Percentiles rank a stretch among this genome's conserved stretches.
Conservation (phyloP, 2,797 vertebrate species). For the Bufotes viridis region DNA sequence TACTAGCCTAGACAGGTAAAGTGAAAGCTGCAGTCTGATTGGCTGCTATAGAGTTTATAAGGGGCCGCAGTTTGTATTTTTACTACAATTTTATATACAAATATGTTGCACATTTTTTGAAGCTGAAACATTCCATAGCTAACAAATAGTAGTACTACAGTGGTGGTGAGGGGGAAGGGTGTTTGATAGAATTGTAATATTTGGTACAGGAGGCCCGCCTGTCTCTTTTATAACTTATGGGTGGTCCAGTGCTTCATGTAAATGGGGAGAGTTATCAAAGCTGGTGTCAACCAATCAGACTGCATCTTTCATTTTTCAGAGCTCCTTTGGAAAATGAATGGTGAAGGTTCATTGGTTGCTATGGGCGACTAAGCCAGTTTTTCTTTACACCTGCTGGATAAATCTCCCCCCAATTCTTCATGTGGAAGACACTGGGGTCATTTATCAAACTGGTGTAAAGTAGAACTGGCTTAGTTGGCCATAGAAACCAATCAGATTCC, state of each 20-base stretch:
- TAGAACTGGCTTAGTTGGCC: too few species aligned
- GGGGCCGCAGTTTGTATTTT: background rate
- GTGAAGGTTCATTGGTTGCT: too few species aligned
- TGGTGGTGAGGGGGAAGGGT: too few species aligned
- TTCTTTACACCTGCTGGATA: too few species aligned
- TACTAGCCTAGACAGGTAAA: background rate
- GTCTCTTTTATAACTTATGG: too few species aligned
- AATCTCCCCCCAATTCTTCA: background rate
- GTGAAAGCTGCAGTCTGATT: background rate
- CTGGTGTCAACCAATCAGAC: too few species aligned
- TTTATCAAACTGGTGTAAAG: too few species aligned
- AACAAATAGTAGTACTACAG: background rate
- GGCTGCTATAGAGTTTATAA: background rate
- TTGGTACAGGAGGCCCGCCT: background rate
- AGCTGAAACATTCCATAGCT: background rate
- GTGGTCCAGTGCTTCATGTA: background rate
- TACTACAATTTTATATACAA: slow-evolving; percentile 18
- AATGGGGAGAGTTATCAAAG: too few species aligned
- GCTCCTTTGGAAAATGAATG: too few species aligned
- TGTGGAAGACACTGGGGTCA: background rate
- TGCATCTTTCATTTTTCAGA: too few species aligned
- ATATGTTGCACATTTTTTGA: slow-evolving; percentile 16
- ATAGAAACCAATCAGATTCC: too few species aligned
- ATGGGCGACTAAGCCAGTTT: too few species aligned
- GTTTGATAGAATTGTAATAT: background rate